Evolutionary conservation across 1,140 invertebrate species (phyloP).

Genomic region (Dufourea novaeangliae): DNA sequence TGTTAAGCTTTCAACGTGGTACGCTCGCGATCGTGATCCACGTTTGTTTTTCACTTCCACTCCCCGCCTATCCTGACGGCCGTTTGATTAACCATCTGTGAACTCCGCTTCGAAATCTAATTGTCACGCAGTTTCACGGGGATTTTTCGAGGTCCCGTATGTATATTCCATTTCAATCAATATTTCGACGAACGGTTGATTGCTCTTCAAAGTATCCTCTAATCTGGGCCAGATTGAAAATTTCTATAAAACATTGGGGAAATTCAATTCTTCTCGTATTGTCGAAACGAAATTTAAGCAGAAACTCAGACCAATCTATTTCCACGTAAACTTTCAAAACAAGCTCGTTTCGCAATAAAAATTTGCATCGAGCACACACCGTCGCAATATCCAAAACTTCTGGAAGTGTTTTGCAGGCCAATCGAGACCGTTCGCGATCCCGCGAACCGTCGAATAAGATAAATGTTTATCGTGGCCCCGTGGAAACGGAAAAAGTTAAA

Average conservation of each 20-base stretch:
- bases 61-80: no score
- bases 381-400: not conserved
- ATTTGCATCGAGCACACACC: not conserved
- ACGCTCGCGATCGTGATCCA: not conserved
- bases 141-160: not conserved
- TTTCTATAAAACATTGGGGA: no score
- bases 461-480: slow-evolving; percentile 37
- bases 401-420: not conserved
- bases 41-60: slow-evolving; percentile 3
- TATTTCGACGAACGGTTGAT: not conserved
- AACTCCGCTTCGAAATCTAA: slow-evolving; percentile 26
- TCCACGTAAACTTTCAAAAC: no score
- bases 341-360: not conserved
- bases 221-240: no score
- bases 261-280: no score
- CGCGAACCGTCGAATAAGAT: slow-evolving; percentile 42
- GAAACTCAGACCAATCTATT: not conserved
- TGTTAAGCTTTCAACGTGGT: not conserved
- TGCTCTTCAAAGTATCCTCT: not conserved
- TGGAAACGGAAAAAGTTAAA: slow-evolving; percentile 38
- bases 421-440: not conserved
- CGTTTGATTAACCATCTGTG: slow-evolving; percentile 22
- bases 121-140: not conserved
- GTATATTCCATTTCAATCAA: not conserved
- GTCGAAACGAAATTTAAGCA: no score